Evolutionary conservation across 2,888 invertebrate genomes (phyloP).

Genomic region (Bombyx huttoni): DNA sequence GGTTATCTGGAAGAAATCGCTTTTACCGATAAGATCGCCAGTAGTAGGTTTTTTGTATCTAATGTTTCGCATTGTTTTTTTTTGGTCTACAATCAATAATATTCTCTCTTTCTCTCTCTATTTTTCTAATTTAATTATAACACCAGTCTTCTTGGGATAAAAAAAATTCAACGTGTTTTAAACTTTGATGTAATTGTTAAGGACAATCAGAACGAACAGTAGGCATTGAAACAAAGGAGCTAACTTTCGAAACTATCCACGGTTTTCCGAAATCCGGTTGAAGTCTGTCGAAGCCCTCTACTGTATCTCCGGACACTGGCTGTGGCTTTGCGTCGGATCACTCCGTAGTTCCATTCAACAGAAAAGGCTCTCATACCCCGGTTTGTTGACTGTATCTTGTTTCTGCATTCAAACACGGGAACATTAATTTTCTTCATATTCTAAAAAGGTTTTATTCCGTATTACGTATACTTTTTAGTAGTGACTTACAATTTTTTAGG

Average conservation of each 20-base stretch:
- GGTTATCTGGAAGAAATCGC: no score
- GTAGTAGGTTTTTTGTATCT: no score
- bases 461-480: no score
- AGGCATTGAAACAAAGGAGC: neutral
- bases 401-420: neutral
- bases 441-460: no score
- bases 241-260: neutral
- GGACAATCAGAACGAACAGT: neutral
- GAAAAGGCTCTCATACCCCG: constrained; percentile 3
- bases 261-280: neutral
- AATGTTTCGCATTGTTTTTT: no score
- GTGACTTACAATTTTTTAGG: no score
- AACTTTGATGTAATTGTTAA: neutral
- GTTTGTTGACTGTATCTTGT: constrained; percentile 1
- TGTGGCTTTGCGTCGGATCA: constrained; percentile 1
- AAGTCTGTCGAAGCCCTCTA: constrained; percentile 2
- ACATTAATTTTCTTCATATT: no score
- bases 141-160: no score
- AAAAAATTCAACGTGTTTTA: neutral
- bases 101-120: no score
- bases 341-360: neutral
- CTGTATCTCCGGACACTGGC: constrained; percentile 3
- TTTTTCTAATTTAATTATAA: no score
- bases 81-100: no score
- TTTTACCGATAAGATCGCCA: no score